A percentile compares a stretch with the other conserved stretches of the same genome.
These are phyloP conservation scores for Sinella curviseta DNA, from an alignment of 1,140 invertebrate genomes.

Conservation along the genomic window DNA sequence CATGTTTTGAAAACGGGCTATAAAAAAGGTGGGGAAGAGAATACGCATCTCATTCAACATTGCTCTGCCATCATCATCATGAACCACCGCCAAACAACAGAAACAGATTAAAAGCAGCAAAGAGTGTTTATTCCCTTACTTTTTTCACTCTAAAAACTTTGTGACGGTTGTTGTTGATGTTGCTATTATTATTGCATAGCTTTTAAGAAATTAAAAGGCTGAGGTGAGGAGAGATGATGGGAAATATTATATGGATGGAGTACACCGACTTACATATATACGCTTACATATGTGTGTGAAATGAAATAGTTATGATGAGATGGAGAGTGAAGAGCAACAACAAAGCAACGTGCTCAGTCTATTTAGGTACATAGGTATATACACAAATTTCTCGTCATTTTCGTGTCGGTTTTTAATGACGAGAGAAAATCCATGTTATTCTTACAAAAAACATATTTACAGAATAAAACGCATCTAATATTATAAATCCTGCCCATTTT, in stretches of 20 bases:
- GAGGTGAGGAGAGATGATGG: neutral
- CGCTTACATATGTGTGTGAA: no score
- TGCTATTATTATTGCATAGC: neutral
- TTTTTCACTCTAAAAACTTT: neutral
- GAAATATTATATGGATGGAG: neutral
- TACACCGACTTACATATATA: no score
- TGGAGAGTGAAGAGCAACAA: neutral
- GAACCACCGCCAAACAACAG: neutral
- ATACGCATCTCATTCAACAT: neutral
- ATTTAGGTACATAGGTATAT: no score
- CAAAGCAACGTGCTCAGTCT: neutral
- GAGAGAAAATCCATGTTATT: conserved; percentile 16
- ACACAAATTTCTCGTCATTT: neutral
- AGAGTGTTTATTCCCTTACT: neutral
- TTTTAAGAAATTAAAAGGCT: neutral
- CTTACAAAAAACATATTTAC: neutral
- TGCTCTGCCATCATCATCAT: neutral
- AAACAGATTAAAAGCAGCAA: neutral
- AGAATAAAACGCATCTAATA: neutral
- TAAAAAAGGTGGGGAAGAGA: neutral
- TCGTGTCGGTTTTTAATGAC: neutral
- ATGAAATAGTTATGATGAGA: neutral
- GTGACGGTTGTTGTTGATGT: neutral
- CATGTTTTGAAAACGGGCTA: neutral
- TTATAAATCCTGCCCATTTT: no score